Conservation (phyloP, 2,113 vertebrate genomes). For the Halcyon malimbica region DNA sequence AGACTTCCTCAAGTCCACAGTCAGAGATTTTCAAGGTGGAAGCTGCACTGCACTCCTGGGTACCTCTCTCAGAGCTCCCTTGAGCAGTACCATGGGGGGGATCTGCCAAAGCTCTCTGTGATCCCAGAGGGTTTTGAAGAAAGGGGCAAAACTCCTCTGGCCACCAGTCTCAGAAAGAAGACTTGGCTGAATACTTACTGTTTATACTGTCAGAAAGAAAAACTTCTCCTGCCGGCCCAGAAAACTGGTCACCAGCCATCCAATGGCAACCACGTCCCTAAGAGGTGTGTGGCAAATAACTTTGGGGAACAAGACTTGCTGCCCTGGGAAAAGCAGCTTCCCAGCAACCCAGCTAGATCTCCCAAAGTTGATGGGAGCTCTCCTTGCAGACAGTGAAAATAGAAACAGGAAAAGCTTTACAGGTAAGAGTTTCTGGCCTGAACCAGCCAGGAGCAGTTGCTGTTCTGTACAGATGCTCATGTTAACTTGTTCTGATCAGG, state of each 20-base stretch:
- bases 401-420: rapidly evolving
- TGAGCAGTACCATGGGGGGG: not conserved
- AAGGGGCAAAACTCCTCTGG: not conserved
- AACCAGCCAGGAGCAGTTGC: not conserved
- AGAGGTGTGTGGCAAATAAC: not conserved
- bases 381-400: not conserved
- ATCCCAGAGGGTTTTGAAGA: not conserved
- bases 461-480: not conserved
- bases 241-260: not conserved
- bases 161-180: not conserved
- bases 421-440: not conserved
- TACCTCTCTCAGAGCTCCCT: not conserved
- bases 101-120: not conserved
- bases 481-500: not conserved
- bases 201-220: not conserved
- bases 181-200: not conserved
- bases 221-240: not conserved
- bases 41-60: not conserved
- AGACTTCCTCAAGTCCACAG: not conserved
- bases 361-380: not conserved
- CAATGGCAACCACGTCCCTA: rapidly evolving
- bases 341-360: rapidly evolving
- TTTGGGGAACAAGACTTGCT: not conserved
- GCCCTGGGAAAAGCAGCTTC: not conserved
- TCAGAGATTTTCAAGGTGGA: not conserved